Evolutionary conservation across 53 echinoderm and acorn worm species (phyloP).

Genomic region (Apostichopus leukothele): DNA sequence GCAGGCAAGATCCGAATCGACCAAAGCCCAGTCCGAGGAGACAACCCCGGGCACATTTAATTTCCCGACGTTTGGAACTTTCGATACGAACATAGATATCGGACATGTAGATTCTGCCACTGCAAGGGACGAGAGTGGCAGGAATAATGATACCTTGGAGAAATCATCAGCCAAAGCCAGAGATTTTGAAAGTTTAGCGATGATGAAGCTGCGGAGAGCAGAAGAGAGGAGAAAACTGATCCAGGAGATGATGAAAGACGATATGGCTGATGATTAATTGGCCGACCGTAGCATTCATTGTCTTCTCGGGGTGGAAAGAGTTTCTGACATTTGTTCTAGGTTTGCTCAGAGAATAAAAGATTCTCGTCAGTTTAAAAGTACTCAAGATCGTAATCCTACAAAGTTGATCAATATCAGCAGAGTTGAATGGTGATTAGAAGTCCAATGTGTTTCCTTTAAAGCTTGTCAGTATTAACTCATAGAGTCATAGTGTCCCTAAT

Average conservation of each 20-base stretch:
- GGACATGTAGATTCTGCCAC: background rate
- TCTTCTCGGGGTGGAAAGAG: no score
- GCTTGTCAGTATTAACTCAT: no score
- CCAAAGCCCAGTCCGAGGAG: background rate
- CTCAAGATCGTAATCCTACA: no score
- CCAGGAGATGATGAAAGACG: slow-evolving; percentile 71
- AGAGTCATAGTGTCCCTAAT: no score
- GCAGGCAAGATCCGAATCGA: slow-evolving; percentile 27
- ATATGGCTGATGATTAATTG: slow-evolving; percentile 8
- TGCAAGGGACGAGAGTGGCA: background rate
- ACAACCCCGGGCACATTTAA: background rate
- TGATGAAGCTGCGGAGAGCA: slow-evolving; percentile 68
- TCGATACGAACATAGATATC: background rate
- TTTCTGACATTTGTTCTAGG: no score
- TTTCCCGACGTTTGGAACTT: background rate
- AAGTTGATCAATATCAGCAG: no score
- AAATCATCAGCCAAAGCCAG: slow-evolving; percentile 32
- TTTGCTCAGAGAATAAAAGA: no score
- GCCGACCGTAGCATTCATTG: no score
- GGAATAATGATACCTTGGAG: background rate
- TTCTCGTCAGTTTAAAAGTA: no score
- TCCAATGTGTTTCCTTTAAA: no score
- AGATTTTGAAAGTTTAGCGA: slow-evolving; percentile 70
- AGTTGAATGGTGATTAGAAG: no score
- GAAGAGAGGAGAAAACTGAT: slow-evolving; percentile 72